Conservation (phyloP, 2,797 vertebrate genomes). For the Sebastes matsubarae region DNA sequence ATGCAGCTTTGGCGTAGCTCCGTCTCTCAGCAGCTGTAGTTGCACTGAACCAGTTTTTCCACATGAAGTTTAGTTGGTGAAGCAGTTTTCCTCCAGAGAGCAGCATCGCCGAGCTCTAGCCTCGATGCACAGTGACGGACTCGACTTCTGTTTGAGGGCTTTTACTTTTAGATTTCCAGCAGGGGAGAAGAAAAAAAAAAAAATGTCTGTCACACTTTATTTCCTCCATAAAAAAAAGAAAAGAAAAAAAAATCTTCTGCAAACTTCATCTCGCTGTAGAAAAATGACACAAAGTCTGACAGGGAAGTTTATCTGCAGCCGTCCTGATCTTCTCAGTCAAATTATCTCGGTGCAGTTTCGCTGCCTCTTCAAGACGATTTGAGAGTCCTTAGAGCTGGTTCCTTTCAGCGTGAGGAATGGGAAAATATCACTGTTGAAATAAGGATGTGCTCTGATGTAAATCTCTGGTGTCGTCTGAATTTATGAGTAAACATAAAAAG, state of each 20-base stretch:
- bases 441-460: slow-evolving; percentile 42
- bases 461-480: slow-evolving; percentile 48
- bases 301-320: slow-evolving; percentile 35
- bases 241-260: neutral
- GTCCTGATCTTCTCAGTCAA: slow-evolving; percentile 4
- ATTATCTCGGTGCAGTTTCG: slow-evolving; percentile 20
- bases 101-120: slow-evolving; percentile 27
- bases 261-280: slow-evolving; percentile 29
- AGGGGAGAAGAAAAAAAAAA: neutral
- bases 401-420: neutral
- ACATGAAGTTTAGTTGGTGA: slow-evolving; percentile 36
- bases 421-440: slow-evolving; percentile 23
- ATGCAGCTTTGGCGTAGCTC: neutral
- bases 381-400: slow-evolving; percentile 23
- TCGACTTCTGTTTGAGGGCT: slow-evolving; percentile 41
- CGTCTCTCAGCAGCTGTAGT: slow-evolving; percentile 5
- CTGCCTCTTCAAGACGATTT: neutral
- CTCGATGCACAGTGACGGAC: slow-evolving; percentile 37
- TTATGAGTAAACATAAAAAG: slow-evolving; percentile 55
- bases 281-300: slow-evolving; percentile 39
- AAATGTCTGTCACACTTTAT: slow-evolving; percentile 31
- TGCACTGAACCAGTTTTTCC: slow-evolving; percentile 46
- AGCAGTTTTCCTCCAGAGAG: slow-evolving; percentile 60
- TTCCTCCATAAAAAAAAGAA: neutral
- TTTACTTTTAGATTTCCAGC: slow-evolving; percentile 33